These are phyloP conservation scores for Hafferia zeledoni DNA, from an alignment of 2,797 vertebrate genomes.

Conservation along the genomic window DNA sequence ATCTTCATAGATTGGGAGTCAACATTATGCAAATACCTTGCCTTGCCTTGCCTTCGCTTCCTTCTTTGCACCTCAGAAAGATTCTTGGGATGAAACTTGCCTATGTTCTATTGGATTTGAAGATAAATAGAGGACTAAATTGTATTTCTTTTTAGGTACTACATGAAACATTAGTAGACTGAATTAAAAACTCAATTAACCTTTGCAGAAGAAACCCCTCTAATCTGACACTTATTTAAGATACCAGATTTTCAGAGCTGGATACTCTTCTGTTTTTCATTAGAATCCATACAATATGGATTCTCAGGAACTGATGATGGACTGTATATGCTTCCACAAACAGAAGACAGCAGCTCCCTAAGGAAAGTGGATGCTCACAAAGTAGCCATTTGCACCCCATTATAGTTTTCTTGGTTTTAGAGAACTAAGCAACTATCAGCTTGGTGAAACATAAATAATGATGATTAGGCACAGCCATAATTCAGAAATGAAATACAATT, in stretches of 20 bases:
- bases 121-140: too few species aligned
- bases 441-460: background rate
- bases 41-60: background rate
- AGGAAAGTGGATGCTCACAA: background rate
- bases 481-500: background rate
- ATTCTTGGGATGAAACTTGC: too few species aligned
- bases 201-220: too few species aligned
- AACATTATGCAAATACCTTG: background rate
- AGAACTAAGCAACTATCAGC: too few species aligned
- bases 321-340: background rate
- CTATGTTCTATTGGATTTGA: too few species aligned
- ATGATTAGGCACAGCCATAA: background rate
- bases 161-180: too few species aligned
- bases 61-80: too few species aligned
- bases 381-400: background rate
- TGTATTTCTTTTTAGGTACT: too few species aligned
- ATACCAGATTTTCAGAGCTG: background rate
- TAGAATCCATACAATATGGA: background rate
- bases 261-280: background rate
- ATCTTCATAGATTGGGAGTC: background rate
- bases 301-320: background rate
- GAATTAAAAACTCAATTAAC: too few species aligned
- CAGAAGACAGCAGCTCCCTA: background rate
- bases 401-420: background rate
- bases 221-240: too few species aligned